These are phyloP conservation scores for Smittia aterrima DNA, from an alignment of 2,888 invertebrate genomes.

Conservation along the genomic window DNA sequence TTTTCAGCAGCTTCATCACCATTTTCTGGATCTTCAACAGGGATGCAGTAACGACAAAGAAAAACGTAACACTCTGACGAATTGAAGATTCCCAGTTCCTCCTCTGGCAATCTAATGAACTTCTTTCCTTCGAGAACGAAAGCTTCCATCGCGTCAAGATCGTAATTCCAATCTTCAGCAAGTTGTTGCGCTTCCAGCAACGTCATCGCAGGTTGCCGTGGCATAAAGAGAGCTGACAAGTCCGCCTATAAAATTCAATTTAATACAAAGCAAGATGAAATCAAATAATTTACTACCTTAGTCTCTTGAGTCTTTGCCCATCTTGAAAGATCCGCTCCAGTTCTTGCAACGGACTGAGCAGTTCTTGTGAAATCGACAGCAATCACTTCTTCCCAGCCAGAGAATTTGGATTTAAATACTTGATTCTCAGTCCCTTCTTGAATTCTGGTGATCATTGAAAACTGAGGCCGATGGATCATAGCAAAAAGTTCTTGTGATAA, in stretches of 20 bases:
- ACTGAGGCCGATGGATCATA: constrained; percentile 87
- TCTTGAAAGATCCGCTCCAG: constrained; percentile 91
- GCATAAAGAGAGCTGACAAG: constrained; percentile 91
- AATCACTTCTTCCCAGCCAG: constrained; percentile 98
- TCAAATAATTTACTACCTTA: constrained; percentile 51
- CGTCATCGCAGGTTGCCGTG: constrained; percentile 86
- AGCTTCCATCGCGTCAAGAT: constrained; percentile 95
- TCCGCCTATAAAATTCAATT: constrained; percentile 61
- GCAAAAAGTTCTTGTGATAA: constrained; percentile 93
- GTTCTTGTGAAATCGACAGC: constrained; percentile 98
- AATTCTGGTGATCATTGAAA: constrained; percentile 83
- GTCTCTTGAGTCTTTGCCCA: constrained; percentile 90
- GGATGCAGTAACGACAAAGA: constrained; percentile 92
- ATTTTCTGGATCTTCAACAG: constrained; percentile 63
- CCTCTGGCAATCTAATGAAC: constrained; percentile 94
- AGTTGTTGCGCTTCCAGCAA: constrained; percentile 79
- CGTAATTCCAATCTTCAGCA: constrained; percentile 93
- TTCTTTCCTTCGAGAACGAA: constrained; percentile 96
- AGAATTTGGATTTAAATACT: constrained; percentile 95
- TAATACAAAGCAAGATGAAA: no score
- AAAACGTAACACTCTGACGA: constrained; percentile 97
- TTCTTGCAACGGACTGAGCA: constrained; percentile 92
- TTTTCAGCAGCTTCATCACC: constrained; percentile 50
- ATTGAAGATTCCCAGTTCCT: constrained; percentile 88
- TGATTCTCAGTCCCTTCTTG: constrained; percentile 90